Evolutionary conservation across 2,888 invertebrate genomes (phyloP).

Genomic region (Silvanus unidentatus): DNA sequence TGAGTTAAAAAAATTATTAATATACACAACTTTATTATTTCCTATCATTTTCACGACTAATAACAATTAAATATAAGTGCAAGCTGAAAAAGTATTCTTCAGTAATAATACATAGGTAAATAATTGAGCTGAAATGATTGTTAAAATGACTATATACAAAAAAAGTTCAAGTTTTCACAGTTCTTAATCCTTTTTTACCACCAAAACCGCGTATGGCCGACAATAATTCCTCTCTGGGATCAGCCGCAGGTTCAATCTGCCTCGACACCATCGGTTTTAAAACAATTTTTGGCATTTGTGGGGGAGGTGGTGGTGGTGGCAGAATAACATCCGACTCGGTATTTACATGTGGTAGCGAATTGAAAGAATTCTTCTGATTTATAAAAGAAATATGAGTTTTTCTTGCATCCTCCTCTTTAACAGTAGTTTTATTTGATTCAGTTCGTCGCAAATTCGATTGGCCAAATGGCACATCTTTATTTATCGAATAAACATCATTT

Average conservation of each 20-base stretch:
- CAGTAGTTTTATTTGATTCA: constrained; percentile 36
- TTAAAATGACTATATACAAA: constrained; percentile 20
- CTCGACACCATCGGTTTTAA: constrained; percentile 25
- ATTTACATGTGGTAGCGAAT: constrained; percentile 5
- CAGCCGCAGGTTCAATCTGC: constrained; percentile 36
- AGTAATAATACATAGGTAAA: neutral
- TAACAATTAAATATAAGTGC: too few relatives aligned
- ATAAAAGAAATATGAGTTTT: constrained; percentile 1
- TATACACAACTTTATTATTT: too few relatives aligned
- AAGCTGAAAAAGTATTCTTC: constrained; percentile 1
- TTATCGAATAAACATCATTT: constrained; percentile 23
- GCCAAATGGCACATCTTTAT: constrained; percentile 43
- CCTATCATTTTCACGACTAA: too few relatives aligned
- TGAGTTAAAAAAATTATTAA: too few relatives aligned
- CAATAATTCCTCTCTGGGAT: constrained; percentile 62
- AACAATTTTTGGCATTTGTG: constrained; percentile 34
- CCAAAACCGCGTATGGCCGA: constrained; percentile 68
- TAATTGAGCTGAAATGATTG: constrained; percentile 24
- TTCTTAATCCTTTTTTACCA: constrained; percentile 42
- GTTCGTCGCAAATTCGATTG: constrained; percentile 49
- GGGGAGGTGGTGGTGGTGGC: constrained; percentile 41
- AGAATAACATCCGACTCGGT: constrained; percentile 12
- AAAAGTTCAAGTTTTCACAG: constrained; percentile 29
- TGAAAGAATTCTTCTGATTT: constrained; percentile 13
- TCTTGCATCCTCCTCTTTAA: constrained; percentile 7